Conservation (phyloP, 1,140 invertebrate species). For the Oncopeltus fasciatus region DNA sequence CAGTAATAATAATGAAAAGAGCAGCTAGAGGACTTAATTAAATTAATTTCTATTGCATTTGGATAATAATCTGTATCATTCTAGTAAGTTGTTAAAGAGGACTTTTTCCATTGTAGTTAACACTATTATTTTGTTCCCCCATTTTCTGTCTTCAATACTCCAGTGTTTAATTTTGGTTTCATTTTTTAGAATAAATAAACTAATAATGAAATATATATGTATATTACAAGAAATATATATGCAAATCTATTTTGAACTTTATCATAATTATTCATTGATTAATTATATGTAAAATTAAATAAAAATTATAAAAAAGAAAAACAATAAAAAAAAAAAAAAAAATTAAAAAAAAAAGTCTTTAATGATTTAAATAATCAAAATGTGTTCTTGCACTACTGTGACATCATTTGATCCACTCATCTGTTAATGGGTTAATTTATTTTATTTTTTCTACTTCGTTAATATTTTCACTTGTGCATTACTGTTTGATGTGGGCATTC, state of each 20-base stretch:
- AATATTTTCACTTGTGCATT: neutral
- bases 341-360: neutral
- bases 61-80: no score
- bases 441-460: neutral
- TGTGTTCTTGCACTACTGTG: neutral
- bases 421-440: neutral
- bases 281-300: no score
- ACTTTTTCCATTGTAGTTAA: no score
- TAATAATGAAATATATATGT: neutral
- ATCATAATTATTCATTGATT: neutral
- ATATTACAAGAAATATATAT: constrained; percentile 10
- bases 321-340: neutral
- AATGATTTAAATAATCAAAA: constrained; percentile 8
- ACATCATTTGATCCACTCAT: neutral
- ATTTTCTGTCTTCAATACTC: neutral
- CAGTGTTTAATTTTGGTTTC: neutral
- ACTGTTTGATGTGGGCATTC: constrained; percentile 10
- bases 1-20: no score
- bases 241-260: neutral
- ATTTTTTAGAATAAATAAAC: constrained; percentile 1
- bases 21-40: no score
- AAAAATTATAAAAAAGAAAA: neutral
- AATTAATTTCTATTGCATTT: no score
- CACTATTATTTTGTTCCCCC: constrained; percentile 13
- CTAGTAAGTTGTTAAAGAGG: no score